Evolutionary conservation across 2,888 invertebrate species (phyloP), one percentile per base, ranked within the genome.

Genomic region (Agrochola litura): DNA sequence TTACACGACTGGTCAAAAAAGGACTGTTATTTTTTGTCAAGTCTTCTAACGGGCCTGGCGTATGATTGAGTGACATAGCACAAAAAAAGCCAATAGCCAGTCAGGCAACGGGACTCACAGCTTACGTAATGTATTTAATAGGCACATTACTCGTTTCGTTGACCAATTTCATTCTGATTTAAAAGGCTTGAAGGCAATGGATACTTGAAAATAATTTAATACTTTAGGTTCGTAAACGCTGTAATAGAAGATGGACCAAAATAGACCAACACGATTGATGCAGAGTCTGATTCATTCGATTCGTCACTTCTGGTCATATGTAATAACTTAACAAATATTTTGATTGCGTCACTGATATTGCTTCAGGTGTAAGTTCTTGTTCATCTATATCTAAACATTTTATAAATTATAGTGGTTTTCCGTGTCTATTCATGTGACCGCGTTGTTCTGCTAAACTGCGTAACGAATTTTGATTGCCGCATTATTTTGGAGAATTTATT

Each of bases 21-120:
- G 10, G 37, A 68, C 2, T 41, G 22, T 41, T 14, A 0, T 3
- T 25, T 41, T 52, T 52, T 54, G 25, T 10, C 30, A 64, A 77
- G 43, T 54, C 30, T 75, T 30, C 6, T 41, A 61, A 49, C 67
- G 49, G 25, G 19, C 6, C 14, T 5, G n/a, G 54, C 46, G 46
- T 56, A 56, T 63, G 54, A 56, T 71, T 54, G 41, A 71, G 54
- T 79, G 61, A 61, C 22, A 43, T 46, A n/a, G 52, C 52, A 46
- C 19, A 78, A 78, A 63, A 77, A 61, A 25, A 19, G 52, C n/a
- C 52, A 46, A 46, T 58, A 30, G 12, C 43, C 37, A 46, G 77
- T 14, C 22, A 37, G n/a, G 19, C 46, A 25, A 37, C 16, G 37
- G 77, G 19, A 46, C 43, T 75, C 41, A 9, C 49, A 43, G 43